Evolutionary conservation across 64 coral and sea anemone genomes (phyloP).

Genomic region (Dendrophyllia cribrosa): DNA sequence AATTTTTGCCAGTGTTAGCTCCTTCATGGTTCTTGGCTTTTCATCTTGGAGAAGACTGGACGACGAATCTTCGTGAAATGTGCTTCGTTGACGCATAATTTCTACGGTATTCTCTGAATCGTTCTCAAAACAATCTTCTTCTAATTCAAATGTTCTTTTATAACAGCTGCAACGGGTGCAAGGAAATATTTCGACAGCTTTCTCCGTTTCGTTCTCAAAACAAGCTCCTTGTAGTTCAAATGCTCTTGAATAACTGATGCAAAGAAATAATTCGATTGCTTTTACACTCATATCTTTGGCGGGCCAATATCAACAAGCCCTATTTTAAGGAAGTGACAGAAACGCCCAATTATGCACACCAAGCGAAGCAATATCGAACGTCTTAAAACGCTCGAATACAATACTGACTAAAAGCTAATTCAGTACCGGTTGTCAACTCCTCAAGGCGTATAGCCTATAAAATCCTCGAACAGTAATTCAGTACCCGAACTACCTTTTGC

Average conservation of each 20-base stretch:
- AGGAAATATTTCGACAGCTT: no score
- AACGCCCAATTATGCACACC: neutral
- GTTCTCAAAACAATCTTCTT: no score
- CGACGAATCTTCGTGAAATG: neutral
- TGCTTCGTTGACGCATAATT: constrained; percentile 17
- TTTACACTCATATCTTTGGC: neutral
- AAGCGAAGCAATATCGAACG: neutral
- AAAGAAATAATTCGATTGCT: neutral
- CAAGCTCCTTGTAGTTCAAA: neutral
- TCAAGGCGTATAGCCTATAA: neutral
- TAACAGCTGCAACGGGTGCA: no score
- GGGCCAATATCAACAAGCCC: neutral
- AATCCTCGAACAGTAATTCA: neutral
- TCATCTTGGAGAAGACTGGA: neutral
- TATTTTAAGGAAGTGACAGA: constrained; percentile 20
- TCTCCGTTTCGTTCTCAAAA: constrained; percentile 1
- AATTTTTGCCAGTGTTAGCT: constrained; percentile 23
- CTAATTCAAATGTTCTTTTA: no score
- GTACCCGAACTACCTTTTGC: no score
- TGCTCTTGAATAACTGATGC: neutral
- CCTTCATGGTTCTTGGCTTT: constrained; percentile 32
- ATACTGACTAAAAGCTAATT: neutral
- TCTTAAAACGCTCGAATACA: neutral
- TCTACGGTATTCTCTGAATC: no score
- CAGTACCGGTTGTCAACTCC: neutral